Evolutionary conservation across 1,140 invertebrate species (phyloP).

Genomic region (Agrilus planipennis): DNA sequence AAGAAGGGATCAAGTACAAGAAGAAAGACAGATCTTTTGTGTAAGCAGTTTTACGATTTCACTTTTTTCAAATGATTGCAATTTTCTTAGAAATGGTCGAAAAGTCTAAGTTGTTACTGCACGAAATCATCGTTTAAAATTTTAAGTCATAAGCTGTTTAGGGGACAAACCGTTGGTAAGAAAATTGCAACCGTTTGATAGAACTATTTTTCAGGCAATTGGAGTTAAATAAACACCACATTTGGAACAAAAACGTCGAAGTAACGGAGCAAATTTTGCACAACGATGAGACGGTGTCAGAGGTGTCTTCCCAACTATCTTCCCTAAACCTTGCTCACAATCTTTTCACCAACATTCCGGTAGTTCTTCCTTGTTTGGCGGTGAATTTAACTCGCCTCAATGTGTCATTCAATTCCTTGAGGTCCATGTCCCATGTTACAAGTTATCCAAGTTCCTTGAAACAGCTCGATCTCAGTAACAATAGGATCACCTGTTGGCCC

Average conservation of each 20-base stretch:
- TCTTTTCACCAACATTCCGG: conserved; percentile 74
- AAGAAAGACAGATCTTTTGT: conserved; percentile 29
- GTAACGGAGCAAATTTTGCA: conserved; percentile 55
- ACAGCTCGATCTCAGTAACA: conserved; percentile 87
- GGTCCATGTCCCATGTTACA: conserved; percentile 78
- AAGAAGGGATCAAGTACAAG: conserved; percentile 26
- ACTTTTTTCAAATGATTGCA: too few relatives aligned
- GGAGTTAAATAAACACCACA: conserved; percentile 53
- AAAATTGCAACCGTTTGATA: too few relatives aligned
- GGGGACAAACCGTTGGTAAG: too few relatives aligned
- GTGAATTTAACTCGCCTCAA: conserved; percentile 77
- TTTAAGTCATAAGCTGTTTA: too few relatives aligned
- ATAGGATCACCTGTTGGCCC: conserved; percentile 81
- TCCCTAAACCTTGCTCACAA: conserved; percentile 85
- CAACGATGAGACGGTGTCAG: conserved; percentile 33
- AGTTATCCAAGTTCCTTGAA: conserved; percentile 80
- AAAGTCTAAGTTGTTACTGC: too few relatives aligned
- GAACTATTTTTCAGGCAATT: conserved; percentile 32
- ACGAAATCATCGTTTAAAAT: too few relatives aligned
- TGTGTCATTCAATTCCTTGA: conserved; percentile 78
- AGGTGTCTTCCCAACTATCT: conserved; percentile 47
- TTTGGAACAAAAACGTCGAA: conserved; percentile 58
- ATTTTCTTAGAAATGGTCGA: too few relatives aligned
- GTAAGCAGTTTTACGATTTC: too few relatives aligned
- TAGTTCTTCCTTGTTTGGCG: conserved; percentile 78